Base-by-base conservation (phyloP, 2,797 vertebrate species). In the Nannoperca australis region DNA sequence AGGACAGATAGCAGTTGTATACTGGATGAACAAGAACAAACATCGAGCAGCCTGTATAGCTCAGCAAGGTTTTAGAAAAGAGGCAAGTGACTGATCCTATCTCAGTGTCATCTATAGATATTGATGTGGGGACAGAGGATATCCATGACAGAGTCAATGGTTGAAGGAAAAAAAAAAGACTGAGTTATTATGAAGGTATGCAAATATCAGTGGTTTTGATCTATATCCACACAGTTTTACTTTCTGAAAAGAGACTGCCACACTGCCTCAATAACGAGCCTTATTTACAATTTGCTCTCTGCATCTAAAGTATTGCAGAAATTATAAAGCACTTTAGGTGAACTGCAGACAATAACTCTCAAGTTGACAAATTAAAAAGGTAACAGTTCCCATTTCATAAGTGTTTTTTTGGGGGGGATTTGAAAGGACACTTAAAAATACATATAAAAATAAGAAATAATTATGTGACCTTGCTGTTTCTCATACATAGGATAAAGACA, bases 401-500 rank as follows among this genome's bases (percentile, higher is more conserved):
- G 11, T 38, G 36, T 32, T 32, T 32, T 34, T 34, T 49, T 49
- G 2, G 11, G 24, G 24, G 24, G 24, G 11, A n/a, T 49, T 49
- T 49, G 44, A 54, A 24, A 51, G 13, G 8, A 40, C 34, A n/a
- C 30, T 3, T 64, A 27, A 27, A 27, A 27, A 27, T 27, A 27
- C 24, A 27, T 27, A 64, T 47, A 34, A 24, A 58, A 20, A 13
- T 9, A 53, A 13, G 4, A 51, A 71, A 61, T 42, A 7, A 18
- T 20, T 36, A 17, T 36, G 44, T 50, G 44, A 27, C 32, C 22
- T 30, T 62, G 22, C 78, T 81, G 60, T 42, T 67, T 88, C 62
- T 81, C 56, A 65, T 6, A 36, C 17, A 45, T 77, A 64, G 75
- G 80, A 70, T 63, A 67, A 67, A 77, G 79, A 70, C 59, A 72